Percentiles rank a stretch among this genome's conserved stretches.
phyloP scores from a whole-genome alignment of 1,140 invertebrate species.

The Thalassaphorura encarpata region DNA sequence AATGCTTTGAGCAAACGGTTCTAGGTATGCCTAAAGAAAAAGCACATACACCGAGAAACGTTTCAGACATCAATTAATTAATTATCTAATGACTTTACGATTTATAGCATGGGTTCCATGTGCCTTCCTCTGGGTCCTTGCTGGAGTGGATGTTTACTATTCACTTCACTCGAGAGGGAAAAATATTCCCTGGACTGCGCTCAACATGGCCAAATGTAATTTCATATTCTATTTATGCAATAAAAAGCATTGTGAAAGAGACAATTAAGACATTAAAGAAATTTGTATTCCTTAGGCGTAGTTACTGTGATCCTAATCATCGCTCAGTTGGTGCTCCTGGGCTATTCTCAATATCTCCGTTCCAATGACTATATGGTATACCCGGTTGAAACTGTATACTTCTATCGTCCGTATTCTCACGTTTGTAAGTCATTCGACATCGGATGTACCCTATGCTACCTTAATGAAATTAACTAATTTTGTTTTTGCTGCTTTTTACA shows the following conservation, averaged over 20 bases:
- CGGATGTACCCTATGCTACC: too few relatives aligned
- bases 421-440: constrained; percentile 32
- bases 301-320: constrained; percentile 40
- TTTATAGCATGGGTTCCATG: constrained; percentile 78
- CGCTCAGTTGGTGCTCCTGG: constrained; percentile 14
- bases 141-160: constrained; percentile 64
- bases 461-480: constrained; percentile 15
- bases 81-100: too few relatives aligned
- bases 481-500: constrained; percentile 41
- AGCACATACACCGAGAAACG: too few relatives aligned
- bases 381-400: constrained; percentile 31
- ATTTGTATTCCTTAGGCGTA: too few relatives aligned
- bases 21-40: too few relatives aligned
- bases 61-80: too few relatives aligned
- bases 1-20: too few relatives aligned
- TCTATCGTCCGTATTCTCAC: constrained; percentile 33
- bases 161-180: constrained; percentile 60
- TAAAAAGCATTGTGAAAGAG: too few relatives aligned
- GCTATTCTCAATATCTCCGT: constrained; percentile 18
- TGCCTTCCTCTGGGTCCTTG: constrained; percentile 66
- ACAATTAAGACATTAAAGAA: too few relatives aligned
- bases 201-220: constrained; percentile 49
- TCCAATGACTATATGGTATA: constrained; percentile 13
- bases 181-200: constrained; percentile 51
- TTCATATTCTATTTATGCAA: too few relatives aligned